A percentile compares a stretch with the other conserved stretches of the same genome.
phyloP scores from a whole-genome alignment of 2,113 vertebrate species.

The Sardina pilchardus region DNA sequence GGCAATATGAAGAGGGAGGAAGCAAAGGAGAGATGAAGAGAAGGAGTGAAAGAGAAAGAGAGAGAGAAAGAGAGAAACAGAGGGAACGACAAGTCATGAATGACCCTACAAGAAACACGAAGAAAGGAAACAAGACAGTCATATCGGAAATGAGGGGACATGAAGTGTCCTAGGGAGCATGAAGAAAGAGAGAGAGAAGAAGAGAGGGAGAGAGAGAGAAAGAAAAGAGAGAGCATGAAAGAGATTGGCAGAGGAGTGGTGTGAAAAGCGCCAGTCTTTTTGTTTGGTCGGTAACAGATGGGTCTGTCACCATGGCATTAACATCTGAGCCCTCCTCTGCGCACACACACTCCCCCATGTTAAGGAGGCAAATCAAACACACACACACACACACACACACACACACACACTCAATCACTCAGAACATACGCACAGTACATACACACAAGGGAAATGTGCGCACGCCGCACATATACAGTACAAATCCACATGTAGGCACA shows the following conservation, averaged over 20 bases:
- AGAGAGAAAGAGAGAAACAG: slow-evolving; percentile 20
- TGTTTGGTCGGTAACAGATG: neutral
- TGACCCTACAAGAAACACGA: neutral
- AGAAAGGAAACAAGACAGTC: neutral
- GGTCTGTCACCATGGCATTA: slow-evolving; percentile 2
- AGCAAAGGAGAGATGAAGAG: slow-evolving; percentile 26
- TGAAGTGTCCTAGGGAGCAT: neutral
- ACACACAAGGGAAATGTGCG: neutral
- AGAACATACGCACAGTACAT: neutral
- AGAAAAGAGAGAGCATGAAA: neutral
- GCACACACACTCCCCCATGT: neutral
- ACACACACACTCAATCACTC: neutral
- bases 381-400: neutral
- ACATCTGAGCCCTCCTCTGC: neutral
- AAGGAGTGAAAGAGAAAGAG: slow-evolving; percentile 28
- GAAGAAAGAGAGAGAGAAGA: neutral
- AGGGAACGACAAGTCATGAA: neutral
- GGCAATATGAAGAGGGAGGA: slow-evolving; percentile 15
- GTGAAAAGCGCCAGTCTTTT: neutral
- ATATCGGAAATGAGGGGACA: neutral
- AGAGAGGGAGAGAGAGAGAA: neutral
- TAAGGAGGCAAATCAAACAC: neutral
- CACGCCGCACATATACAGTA: no score
- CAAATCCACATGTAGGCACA: neutral
- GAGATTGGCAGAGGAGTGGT: neutral